Percentiles rank a stretch among this genome's conserved stretches.
Evolutionary conservation across 1,140 invertebrate genomes (phyloP).

Genomic region (Catajapyx aquilonaris): DNA sequence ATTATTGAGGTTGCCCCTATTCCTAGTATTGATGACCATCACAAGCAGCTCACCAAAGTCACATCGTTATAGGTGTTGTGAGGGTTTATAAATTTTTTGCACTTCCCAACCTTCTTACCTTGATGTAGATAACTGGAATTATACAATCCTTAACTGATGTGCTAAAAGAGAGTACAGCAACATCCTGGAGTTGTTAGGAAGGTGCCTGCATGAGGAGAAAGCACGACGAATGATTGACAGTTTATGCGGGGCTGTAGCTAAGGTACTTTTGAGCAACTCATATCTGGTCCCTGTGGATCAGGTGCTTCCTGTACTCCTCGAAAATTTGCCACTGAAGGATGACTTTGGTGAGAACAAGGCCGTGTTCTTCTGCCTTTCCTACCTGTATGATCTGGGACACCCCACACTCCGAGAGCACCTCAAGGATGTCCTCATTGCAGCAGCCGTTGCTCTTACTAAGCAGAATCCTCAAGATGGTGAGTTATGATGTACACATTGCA

Average conservation of each 20-base stretch:
- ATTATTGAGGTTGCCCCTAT: too few relatives aligned
- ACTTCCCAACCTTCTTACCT: too few relatives aligned
- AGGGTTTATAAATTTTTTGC: too few relatives aligned
- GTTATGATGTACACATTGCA: too few relatives aligned
- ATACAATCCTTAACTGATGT: too few relatives aligned
- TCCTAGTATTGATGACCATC: too few relatives aligned
- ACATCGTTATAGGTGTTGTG: too few relatives aligned
- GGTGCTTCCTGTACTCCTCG: slow-evolving; percentile 15
- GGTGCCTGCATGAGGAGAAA: slow-evolving; percentile 34
- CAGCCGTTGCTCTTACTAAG: too few relatives aligned
- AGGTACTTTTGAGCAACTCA: slow-evolving; percentile 43
- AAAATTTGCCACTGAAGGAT: neutral
- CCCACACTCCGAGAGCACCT: neutral
- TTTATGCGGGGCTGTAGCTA: slow-evolving; percentile 50
- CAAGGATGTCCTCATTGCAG: neutral
- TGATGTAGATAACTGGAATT: too few relatives aligned
- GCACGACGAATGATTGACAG: slow-evolving; percentile 44
- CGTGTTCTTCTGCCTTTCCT: neutral
- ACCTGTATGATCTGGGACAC: neutral
- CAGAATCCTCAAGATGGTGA: too few relatives aligned
- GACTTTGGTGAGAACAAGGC: neutral
- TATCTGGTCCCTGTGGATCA: slow-evolving; percentile 37
- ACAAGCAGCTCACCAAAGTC: too few relatives aligned
- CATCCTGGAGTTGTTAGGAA: slow-evolving; percentile 40
- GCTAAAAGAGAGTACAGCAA: slow-evolving; percentile 36